Evolutionary conservation across 2,113 vertebrate species (phyloP).

Genomic region (Aegypius monachus): DNA sequence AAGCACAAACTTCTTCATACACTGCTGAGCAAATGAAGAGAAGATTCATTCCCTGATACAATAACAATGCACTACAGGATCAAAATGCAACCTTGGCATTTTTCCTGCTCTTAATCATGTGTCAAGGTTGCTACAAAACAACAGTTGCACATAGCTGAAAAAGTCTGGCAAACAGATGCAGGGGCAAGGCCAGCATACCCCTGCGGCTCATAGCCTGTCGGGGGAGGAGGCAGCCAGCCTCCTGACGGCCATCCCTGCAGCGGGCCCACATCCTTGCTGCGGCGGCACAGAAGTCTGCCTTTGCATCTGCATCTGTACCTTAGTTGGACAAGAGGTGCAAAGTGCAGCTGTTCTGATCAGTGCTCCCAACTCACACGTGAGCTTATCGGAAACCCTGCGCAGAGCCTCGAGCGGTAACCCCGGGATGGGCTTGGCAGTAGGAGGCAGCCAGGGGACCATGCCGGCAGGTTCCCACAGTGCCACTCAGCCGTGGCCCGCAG

Average conservation of each 20-base stretch:
- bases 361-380: neutral
- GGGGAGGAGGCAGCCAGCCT: neutral
- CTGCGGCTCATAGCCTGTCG: rapidly evolving
- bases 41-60: neutral
- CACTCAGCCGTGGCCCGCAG: neutral
- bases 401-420: rapidly evolving
- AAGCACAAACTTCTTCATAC: neutral
- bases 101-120: neutral
- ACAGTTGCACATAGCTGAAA: neutral
- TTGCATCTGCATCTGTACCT: neutral
- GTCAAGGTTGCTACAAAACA: neutral
- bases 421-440: neutral
- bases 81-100: neutral
- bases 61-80: neutral
- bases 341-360: neutral
- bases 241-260: neutral
- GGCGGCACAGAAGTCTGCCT: rapidly evolving
- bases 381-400: neutral
- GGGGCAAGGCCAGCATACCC: rapidly evolving
- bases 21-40: neutral
- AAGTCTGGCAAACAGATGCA: neutral
- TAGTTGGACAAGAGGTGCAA: neutral
- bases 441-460: neutral
- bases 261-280: rapidly evolving
- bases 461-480: neutral